A percentile compares a stretch with the other conserved stretches of the same genome.
phyloP scores from a whole-genome alignment of 2,888 invertebrate genomes.

The Phyllotreta cruciferae region DNA sequence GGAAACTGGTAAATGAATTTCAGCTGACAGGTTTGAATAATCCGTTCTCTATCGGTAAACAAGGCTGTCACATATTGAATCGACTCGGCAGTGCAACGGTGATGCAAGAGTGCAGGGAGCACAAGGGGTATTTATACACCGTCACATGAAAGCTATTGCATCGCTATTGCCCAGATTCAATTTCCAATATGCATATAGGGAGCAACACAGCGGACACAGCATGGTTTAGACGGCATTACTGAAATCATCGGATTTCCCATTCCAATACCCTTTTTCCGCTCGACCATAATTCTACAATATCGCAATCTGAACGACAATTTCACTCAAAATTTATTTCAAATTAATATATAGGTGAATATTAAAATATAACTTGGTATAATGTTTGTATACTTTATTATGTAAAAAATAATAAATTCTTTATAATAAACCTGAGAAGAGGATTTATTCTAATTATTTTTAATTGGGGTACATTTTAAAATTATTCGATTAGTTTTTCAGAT shows the following conservation, averaged over 20 bases:
- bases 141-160: constrained; percentile 56
- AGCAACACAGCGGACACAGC: constrained; percentile 45
- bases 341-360: no score
- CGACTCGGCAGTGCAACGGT: constrained; percentile 42
- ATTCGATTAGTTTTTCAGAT: constrained; percentile 16
- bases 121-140: constrained; percentile 52
- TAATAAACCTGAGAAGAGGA: no score
- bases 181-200: constrained; percentile 60
- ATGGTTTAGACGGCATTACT: constrained; percentile 56
- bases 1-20: constrained; percentile 53
- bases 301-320: constrained; percentile 23
- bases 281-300: constrained; percentile 34
- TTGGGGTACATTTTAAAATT: background rate
- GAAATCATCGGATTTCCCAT: constrained; percentile 56
- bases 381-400: no score
- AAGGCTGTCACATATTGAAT: constrained; percentile 59
- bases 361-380: no score
- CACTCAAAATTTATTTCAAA: background rate
- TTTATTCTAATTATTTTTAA: background rate
- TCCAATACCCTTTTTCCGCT: constrained; percentile 41
- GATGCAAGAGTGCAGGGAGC: constrained; percentile 42
- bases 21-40: constrained; percentile 59
- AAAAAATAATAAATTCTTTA: no score
- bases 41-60: constrained; percentile 57
- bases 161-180: constrained; percentile 59